Conservation (phyloP, 2,797 vertebrate species). For the Coreius guichenoti region DNA sequence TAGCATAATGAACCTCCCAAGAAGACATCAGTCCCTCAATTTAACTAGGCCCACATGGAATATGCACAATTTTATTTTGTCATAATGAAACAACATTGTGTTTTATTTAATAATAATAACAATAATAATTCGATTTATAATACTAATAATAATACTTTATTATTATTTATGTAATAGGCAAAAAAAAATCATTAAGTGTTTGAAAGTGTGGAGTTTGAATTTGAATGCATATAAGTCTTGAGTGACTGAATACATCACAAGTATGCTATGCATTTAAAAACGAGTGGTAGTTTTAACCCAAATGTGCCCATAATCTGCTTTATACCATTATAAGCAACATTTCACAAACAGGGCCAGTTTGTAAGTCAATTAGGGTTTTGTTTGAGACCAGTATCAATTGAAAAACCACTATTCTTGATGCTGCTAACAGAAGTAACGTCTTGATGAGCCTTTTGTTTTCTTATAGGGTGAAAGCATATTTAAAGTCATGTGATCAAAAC, state of each 20-base stretch:
- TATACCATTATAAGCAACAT: background rate
- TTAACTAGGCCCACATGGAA: background rate
- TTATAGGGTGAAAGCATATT: conserved; percentile 12
- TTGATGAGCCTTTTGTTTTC: conserved; percentile 30
- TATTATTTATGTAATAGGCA: background rate
- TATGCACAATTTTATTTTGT: background rate
- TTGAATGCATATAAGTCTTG: background rate
- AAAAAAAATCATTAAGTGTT: too few relatives aligned
- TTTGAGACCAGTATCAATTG: conserved; percentile 5
- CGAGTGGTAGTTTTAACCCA: background rate
- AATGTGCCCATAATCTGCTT: conserved; percentile 2
- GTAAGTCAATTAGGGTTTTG: background rate
- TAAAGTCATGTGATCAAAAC: conserved; percentile 34
- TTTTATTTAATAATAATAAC: background rate
- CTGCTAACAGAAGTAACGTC: background rate
- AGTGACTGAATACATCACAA: background rate
- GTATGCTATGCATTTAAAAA: background rate
- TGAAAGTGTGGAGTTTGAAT: background rate
- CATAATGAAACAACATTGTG: background rate
- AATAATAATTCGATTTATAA: too few relatives aligned
- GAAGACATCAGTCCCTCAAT: background rate
- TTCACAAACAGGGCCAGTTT: background rate
- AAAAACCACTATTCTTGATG: background rate
- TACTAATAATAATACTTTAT: too few relatives aligned
- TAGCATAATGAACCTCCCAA: conserved; percentile 44